Evolutionary conservation across 2,797 vertebrate species (phyloP).

Genomic region (Premnoplex brunnescens): DNA sequence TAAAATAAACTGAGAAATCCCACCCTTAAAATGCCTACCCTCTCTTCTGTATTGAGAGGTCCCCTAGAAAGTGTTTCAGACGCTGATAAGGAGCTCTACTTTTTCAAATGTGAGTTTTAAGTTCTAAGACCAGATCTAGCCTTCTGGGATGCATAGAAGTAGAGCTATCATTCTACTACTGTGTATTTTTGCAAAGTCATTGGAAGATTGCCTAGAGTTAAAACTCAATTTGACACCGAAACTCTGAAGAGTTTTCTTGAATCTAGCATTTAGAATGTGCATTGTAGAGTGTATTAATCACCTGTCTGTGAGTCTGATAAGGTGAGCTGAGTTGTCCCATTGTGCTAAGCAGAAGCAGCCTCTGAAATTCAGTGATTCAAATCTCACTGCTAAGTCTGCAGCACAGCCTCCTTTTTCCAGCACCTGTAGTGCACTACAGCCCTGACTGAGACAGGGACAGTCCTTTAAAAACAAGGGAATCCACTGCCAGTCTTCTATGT

Average conservation of each 20-base stretch:
- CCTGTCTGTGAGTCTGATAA: not conserved
- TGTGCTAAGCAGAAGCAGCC: not conserved
- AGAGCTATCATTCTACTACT: not conserved
- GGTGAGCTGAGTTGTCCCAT: not conserved
- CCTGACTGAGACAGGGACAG: not conserved
- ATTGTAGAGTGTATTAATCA: not conserved
- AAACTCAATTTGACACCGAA: not conserved
- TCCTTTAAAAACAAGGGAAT: not conserved
- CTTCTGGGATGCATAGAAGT: not conserved
- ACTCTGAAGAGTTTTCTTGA: not conserved
- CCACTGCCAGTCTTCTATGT: constrained; percentile 3
- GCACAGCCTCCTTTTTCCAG: not conserved
- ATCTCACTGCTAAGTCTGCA: not conserved
- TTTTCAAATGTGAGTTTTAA: not conserved
- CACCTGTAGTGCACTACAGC: not conserved
- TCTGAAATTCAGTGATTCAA: not conserved
- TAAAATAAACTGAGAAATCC: not conserved
- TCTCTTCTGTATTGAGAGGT: not conserved
- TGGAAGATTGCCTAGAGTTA: not conserved
- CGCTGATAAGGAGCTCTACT: not conserved
- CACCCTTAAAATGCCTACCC: not conserved
- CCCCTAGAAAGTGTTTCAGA: not conserved
- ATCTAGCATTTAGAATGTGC: not conserved
- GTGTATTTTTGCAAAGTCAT: not conserved
- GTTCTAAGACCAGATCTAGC: not conserved